phyloP scores from a whole-genome alignment of 2,113 vertebrate genomes.

The Neoarius graeffei region DNA sequence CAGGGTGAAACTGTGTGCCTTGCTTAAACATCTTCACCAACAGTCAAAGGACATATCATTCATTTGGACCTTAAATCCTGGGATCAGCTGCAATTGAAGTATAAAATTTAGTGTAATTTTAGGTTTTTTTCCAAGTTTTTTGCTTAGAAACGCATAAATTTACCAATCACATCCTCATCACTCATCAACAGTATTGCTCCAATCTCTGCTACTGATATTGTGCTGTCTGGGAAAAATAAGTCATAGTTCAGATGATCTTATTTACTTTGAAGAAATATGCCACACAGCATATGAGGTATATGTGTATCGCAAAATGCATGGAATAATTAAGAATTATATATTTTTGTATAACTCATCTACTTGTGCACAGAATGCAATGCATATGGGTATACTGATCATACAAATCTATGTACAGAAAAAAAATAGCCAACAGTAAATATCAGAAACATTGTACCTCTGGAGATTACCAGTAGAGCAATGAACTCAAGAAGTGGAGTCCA shows the following conservation, averaged over 20 bases:
- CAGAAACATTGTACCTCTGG: not conserved
- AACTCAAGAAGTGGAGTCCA: not conserved
- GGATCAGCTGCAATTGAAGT: slow-evolving; percentile 50
- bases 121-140: not conserved
- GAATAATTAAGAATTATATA: slow-evolving; percentile 49
- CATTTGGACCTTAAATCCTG: slow-evolving; percentile 30
- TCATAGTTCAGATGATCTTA: slow-evolving; percentile 32
- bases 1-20: slow-evolving; percentile 74
- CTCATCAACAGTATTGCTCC: slow-evolving; percentile 72
- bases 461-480: not conserved
- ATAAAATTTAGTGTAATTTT: not conserved
- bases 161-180: slow-evolving; percentile 67
- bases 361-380: slow-evolving; percentile 37
- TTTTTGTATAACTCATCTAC: slow-evolving; percentile 48
- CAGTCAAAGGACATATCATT: slow-evolving; percentile 31
- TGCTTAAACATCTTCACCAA: slow-evolving; percentile 46
- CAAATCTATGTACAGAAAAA: slow-evolving; percentile 9
- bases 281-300: slow-evolving; percentile 23
- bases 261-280: slow-evolving; percentile 39
- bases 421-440: not conserved
- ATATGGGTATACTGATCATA: slow-evolving; percentile 22
- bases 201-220: slow-evolving; percentile 28
- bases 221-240: slow-evolving; percentile 33
- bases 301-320: slow-evolving; percentile 53
- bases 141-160: slow-evolving; percentile 14